These are phyloP conservation scores for Melanocharis versteri DNA, from an alignment of 2,113 vertebrate species.

Conservation along the genomic window DNA sequence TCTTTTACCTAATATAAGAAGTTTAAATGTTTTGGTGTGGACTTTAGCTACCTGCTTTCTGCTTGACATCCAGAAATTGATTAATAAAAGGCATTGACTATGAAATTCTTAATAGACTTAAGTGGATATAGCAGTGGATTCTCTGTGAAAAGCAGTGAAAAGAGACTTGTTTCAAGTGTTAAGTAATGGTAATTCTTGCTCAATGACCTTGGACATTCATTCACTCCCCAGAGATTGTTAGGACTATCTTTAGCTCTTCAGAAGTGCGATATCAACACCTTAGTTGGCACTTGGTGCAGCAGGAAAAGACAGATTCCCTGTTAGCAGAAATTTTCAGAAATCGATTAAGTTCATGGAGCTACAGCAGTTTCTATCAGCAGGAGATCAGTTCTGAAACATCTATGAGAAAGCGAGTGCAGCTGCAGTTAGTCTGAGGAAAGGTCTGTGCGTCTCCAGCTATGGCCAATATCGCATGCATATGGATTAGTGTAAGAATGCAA, in stretches of 20 bases:
- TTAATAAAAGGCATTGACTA: not conserved
- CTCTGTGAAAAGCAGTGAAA: not conserved
- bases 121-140: not conserved
- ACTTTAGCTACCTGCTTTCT: not conserved
- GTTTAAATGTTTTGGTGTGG: not conserved
- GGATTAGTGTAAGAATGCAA: not conserved
- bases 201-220: not conserved
- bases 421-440: not conserved
- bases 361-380: not conserved
- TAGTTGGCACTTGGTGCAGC: not conserved
- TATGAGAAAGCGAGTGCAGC: not conserved
- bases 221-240: not conserved
- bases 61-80: not conserved
- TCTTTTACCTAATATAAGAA: not conserved
- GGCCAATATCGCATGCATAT: not conserved
- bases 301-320: not conserved
- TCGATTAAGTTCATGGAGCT: not conserved
- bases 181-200: not conserved
- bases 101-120: not conserved
- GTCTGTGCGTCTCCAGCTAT: not conserved
- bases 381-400: not conserved
- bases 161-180: not conserved
- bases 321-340: conserved; percentile 5
- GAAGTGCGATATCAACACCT: not conserved
- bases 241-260: not conserved